Evolutionary conservation across 2,888 invertebrate genomes (phyloP).

Genomic region (Habrosyne pyritoides): DNA sequence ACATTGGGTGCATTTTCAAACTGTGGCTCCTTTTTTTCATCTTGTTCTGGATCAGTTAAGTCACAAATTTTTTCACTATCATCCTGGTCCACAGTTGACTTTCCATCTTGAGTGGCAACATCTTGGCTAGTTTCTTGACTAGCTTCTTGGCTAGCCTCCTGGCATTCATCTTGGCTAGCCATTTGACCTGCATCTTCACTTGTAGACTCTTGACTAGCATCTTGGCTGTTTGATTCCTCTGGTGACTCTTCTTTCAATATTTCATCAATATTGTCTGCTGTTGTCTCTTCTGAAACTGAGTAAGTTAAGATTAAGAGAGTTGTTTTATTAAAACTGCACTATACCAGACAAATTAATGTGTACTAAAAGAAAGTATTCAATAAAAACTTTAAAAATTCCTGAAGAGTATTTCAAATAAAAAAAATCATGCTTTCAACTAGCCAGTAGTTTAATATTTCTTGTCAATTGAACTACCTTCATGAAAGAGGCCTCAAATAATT

Average conservation of each 20-base stretch:
- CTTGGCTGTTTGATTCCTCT: constrained; percentile 35
- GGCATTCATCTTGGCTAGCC: constrained; percentile 18
- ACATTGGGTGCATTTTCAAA: constrained; percentile 81
- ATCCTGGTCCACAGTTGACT: constrained; percentile 20
- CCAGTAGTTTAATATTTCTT: no score
- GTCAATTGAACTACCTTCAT: no score
- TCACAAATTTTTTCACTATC: constrained; percentile 38
- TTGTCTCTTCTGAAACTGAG: constrained; percentile 15
- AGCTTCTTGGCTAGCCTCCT: constrained; percentile 23
- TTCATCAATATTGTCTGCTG: constrained; percentile 21
- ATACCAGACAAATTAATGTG: no score
- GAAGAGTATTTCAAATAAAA: no score
- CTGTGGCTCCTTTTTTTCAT: constrained; percentile 69
- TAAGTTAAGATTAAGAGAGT: no score
- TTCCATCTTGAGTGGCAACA: not conserved
- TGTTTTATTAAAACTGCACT: no score
- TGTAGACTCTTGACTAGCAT: constrained; percentile 32
- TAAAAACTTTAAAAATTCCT: no score
- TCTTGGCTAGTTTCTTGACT: constrained; percentile 23
- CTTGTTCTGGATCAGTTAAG: constrained; percentile 35
- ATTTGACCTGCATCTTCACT: constrained; percentile 21
- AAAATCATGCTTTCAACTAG: no score
- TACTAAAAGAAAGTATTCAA: no score
- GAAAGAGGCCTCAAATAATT: no score
- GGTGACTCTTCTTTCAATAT: constrained; percentile 30